Conservation (phyloP, 2,113 vertebrate genomes). For the Neotragus moschatus region DNA sequence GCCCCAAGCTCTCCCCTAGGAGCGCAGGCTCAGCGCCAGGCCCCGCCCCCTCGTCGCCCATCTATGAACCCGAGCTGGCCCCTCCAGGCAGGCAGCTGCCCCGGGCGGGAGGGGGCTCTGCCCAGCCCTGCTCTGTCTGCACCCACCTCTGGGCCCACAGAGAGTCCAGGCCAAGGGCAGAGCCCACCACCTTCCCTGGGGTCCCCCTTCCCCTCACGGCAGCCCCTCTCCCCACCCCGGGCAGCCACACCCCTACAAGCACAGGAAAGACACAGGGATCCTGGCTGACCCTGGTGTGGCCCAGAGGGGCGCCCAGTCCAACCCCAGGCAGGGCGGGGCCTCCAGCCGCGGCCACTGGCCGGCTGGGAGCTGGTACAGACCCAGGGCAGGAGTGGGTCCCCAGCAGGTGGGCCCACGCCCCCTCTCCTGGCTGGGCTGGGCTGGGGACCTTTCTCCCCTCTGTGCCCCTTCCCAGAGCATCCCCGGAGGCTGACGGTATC, state of each 20-base stretch:
- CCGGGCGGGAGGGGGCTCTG: accelerated
- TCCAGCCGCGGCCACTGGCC: constrained; percentile 35
- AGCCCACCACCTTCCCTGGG: accelerated
- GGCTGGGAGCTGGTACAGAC: constrained; percentile 68
- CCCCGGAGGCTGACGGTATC: accelerated
- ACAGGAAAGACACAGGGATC: constrained; percentile 62
- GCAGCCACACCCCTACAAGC: constrained; percentile 39
- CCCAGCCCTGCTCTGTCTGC: no score
- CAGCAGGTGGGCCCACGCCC: constrained; percentile 43
- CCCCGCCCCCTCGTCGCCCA: accelerated
- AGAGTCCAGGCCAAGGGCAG: constrained; percentile 35
- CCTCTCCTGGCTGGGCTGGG: no score
- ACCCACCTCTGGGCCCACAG: not conserved
- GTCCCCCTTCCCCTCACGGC: not conserved
- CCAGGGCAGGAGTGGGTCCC: constrained; percentile 60
- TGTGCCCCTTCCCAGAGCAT: not conserved
- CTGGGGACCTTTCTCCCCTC: not conserved
- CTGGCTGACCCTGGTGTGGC: constrained; percentile 64
- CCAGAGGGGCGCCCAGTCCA: constrained; percentile 63
- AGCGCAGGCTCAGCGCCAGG: not conserved
- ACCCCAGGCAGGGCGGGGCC: constrained; percentile 66
- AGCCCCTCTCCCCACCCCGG: constrained; percentile 51
- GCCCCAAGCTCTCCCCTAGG: not conserved
- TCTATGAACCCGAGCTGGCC: accelerated
- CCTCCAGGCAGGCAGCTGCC: not conserved